Percentiles rank a stretch among this genome's conserved stretches.
Conservation (phyloP, 2,113 vertebrate species). For the Toxotes chatareus region DNA sequence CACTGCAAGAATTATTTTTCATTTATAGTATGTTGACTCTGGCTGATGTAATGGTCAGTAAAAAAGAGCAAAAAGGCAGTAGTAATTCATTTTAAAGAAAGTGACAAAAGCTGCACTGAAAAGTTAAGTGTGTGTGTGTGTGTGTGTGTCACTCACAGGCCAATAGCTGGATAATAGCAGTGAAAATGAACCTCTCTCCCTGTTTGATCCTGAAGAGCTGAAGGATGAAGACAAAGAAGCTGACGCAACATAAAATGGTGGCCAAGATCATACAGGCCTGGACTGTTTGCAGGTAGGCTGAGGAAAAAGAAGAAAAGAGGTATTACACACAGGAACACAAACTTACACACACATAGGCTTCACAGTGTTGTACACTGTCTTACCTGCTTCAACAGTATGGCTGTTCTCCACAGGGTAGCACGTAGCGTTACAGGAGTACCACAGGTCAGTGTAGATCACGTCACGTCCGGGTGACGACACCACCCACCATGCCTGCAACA, state of each 20-base stretch:
- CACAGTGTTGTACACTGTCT: background rate
- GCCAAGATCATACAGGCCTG: slow-evolving; percentile 95
- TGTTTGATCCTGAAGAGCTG: slow-evolving; percentile 97
- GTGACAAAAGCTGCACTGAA: background rate
- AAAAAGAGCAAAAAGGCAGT: background rate
- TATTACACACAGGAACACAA: background rate
- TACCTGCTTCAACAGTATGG: slow-evolving; percentile 68
- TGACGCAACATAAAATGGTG: slow-evolving; percentile 91
- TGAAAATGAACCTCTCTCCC: slow-evolving; percentile 94
- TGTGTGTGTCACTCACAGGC: slow-evolving; percentile 87
- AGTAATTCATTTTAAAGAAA: background rate
- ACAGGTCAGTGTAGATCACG: slow-evolving; percentile 76
- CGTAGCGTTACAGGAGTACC: slow-evolving; percentile 83
- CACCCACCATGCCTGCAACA: slow-evolving; percentile 82
- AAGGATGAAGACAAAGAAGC: slow-evolving; percentile 94
- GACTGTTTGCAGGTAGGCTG: slow-evolving; percentile 92
- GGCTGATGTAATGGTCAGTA: background rate
- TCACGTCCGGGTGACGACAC: slow-evolving; percentile 18
- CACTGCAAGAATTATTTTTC: background rate
- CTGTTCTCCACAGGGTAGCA: slow-evolving; percentile 75
- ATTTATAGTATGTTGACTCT: background rate
- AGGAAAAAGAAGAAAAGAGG: background rate
- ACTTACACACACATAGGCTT: background rate
- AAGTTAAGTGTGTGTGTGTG: background rate
- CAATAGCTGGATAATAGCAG: slow-evolving; percentile 92